A percentile compares a stretch with the other conserved stretches of the same genome.
Evolutionary conservation across 1,140 invertebrate species (phyloP).

Genomic region (Colletes gigas): DNA sequence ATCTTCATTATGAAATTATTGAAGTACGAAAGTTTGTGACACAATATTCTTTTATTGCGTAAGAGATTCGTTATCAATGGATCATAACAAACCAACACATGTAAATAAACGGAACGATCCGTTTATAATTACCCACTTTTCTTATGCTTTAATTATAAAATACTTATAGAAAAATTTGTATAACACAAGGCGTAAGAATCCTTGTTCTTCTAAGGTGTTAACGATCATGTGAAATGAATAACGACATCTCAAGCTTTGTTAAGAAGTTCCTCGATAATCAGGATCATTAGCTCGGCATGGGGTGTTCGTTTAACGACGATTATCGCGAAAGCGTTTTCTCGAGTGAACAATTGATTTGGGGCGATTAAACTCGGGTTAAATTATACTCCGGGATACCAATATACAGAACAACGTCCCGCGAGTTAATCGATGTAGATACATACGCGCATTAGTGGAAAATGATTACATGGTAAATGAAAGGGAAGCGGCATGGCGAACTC

Average conservation of each 20-base stretch:
- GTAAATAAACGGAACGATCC: too few species aligned
- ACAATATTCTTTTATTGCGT: too few species aligned
- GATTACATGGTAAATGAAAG: slow-evolving; percentile 79
- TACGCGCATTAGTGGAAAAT: slow-evolving; percentile 72
- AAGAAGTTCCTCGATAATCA: slow-evolving; percentile 45
- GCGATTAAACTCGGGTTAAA: slow-evolving; percentile 44
- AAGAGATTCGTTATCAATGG: too few species aligned
- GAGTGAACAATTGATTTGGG: slow-evolving; percentile 48
- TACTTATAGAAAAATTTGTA: too few species aligned
- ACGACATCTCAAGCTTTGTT: slow-evolving; percentile 13
- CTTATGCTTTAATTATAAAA: too few species aligned
- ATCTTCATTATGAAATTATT: too few species aligned
- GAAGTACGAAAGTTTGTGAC: too few species aligned
- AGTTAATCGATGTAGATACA: slow-evolving; percentile 41
- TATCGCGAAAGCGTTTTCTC: slow-evolving; percentile 49
- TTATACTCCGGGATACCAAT: slow-evolving; percentile 47
- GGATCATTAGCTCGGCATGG: slow-evolving; percentile 19
- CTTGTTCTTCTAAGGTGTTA: neutral
- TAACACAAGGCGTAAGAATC: neutral
- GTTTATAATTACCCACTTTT: too few species aligned
- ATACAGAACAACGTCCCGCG: slow-evolving; percentile 14
- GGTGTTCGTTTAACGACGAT: slow-evolving; percentile 41
- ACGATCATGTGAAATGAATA: neutral
- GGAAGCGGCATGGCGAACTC: slow-evolving; percentile 71
- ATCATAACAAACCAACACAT: too few species aligned